Base-by-base conservation (phyloP, 1,140 invertebrate genomes). In the Eubasilissa regina region DNA sequence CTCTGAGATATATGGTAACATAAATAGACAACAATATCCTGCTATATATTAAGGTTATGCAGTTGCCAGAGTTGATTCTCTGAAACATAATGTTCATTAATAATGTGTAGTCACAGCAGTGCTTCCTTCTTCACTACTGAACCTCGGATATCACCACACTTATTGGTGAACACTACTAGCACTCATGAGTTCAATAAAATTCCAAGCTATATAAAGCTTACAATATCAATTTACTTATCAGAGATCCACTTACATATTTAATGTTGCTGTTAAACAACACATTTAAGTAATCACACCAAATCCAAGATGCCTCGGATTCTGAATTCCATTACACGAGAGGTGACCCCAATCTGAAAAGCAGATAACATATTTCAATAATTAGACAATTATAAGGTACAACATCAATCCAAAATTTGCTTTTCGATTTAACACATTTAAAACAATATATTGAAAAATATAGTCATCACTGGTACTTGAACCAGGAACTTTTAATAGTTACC, bases 231-330 rank as follows among this genome's bases (percentile, higher is more conserved):
- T 66, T 58, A 73, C 45, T 79, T 75, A 79, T 79, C 66, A 75
- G 80, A 82, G 80, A 82, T 82, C 80, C 77, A 79, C 78, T 76
- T 74, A 62, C 55, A 78, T 53, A 81, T 45, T 45, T 45, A 81
- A 81, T 76, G 74, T 78, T 77, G 35, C 45, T 35, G 25, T 77
- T 72, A 21, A 81, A 77, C 77, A 81, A 82, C 80, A 74, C 75
- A 68, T 79, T 82, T 82, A 82, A 82, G 80, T 82, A 82, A 76
- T 73, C 66, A 77, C 77, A 79, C 80, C 80, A 77, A 75, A 51
- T 44, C 55, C n/a, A n/a, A n/a, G 25, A 58, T 17, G 12, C 62
- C 45, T 15, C 64, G 44, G 35, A 73, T 60, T 75, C 68, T 73
- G 35, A 53, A 47, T 53, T 73, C 44, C 64, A 64, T 56, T 19